Percentiles rank a stretch among this genome's conserved stretches.
Conservation (phyloP, 64 coral and sea anemone genomes). For the Anthopleura sola region DNA sequence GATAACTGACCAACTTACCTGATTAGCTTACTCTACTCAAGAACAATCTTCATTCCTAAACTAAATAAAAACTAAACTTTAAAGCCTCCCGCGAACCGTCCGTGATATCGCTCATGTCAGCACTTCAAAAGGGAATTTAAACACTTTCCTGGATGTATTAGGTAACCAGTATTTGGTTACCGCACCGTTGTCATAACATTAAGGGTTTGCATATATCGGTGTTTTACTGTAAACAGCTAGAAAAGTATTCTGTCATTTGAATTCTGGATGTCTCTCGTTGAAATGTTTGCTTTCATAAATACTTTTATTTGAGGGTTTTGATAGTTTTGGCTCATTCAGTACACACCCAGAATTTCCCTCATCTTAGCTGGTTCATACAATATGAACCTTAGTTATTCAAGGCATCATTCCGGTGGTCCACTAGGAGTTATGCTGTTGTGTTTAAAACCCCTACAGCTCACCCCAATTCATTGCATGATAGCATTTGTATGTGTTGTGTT, state of each 20-base stretch:
- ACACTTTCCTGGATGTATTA: slow-evolving; percentile 12
- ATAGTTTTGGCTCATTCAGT: neutral
- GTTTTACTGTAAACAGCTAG: too few relatives aligned
- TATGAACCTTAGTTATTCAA: neutral
- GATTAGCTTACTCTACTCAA: neutral
- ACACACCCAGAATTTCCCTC: neutral
- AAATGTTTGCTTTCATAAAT: neutral
- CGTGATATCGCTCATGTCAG: neutral
- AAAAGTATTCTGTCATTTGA: too few relatives aligned
- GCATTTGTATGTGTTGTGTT: too few relatives aligned
- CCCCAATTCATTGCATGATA: too few relatives aligned
- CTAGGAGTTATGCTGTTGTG: too few relatives aligned
- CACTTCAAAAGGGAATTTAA: slow-evolving; percentile 5
- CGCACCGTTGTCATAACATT: neutral
- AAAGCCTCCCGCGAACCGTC: neutral
- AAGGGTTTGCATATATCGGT: neutral
- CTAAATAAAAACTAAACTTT: neutral
- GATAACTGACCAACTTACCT: neutral
- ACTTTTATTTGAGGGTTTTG: neutral
- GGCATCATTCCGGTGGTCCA: neutral
- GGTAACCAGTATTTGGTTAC: neutral
- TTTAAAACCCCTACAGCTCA: too few relatives aligned
- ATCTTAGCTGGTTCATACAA: neutral
- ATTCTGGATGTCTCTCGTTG: neutral
- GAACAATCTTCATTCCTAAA: neutral